Conservation (phyloP, 2,113 vertebrate genomes). For the Podilymbus podiceps region DNA sequence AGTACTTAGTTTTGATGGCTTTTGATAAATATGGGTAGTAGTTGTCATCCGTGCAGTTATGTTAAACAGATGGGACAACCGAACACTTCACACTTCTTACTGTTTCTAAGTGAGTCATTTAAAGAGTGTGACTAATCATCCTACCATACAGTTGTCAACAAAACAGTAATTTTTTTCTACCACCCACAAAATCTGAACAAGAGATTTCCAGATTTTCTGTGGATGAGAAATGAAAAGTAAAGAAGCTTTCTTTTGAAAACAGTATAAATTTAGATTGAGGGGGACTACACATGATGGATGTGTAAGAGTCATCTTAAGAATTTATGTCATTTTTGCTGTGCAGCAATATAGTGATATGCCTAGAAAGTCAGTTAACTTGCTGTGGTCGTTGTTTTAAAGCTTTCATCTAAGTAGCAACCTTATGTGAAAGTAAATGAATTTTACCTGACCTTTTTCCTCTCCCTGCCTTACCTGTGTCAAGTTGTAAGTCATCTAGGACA, state of each 20-base stretch:
- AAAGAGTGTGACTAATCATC: constrained; percentile 26
- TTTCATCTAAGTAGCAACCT: neutral
- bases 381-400: neutral
- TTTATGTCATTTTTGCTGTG: neutral
- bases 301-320: neutral
- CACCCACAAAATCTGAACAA: neutral
- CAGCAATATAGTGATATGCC: neutral
- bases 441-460: neutral
- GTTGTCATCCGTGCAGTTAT: neutral
- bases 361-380: neutral
- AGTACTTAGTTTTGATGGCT: neutral
- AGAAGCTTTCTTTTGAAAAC: neutral
- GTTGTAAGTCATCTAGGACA: neutral
- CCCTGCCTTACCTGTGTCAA: neutral
- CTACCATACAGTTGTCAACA: constrained; percentile 47
- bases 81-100: constrained; percentile 22
- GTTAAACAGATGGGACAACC: constrained; percentile 20
- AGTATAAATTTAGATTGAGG: neutral
- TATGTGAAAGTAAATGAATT: neutral
- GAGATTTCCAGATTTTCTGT: neutral
- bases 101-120: constrained; percentile 50
- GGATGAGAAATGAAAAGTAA: neutral
- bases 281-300: neutral
- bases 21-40: neutral
- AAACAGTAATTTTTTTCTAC: neutral